phyloP scores from a whole-genome alignment of 2,888 invertebrate genomes.

The Lasius platythorax region DNA sequence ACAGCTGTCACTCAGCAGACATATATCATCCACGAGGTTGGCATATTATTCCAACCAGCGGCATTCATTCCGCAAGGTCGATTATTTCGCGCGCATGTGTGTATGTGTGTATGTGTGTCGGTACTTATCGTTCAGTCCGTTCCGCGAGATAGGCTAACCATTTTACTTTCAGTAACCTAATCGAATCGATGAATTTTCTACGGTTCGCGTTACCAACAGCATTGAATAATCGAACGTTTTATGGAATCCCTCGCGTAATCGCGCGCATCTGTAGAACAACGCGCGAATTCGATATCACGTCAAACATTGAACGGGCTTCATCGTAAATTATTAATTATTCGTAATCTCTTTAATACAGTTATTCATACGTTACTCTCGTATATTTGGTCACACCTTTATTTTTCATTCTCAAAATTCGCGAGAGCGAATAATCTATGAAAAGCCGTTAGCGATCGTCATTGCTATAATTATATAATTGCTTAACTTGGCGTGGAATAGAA shows the following conservation, averaged over 20 bases:
- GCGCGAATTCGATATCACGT: not conserved
- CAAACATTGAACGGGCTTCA: not conserved
- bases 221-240: conserved; percentile 38
- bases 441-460: not conserved
- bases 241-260: conserved; percentile 27
- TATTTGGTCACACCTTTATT: not conserved
- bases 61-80: conserved; percentile 51
- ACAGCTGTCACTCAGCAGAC: conserved; percentile 71
- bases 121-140: not conserved
- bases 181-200: conserved; percentile 46
- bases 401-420: not conserved
- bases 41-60: conserved; percentile 58
- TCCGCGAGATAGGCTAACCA: conserved; percentile 10
- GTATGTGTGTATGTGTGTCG: not conserved
- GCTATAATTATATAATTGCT: not conserved
- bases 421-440: not conserved
- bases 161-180: conserved; percentile 20
- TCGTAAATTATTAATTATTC: not conserved
- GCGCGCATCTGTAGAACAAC: not conserved
- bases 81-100: conserved; percentile 20
- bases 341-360: not conserved
- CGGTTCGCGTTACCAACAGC: not conserved
- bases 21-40: conserved; percentile 58
- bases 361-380: not conserved
- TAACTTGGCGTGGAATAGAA: not conserved